A percentile compares a stretch with the other conserved stretches of the same genome.
Evolutionary conservation across 2,797 vertebrate species (phyloP).

Genomic region (Otus scops): DNA sequence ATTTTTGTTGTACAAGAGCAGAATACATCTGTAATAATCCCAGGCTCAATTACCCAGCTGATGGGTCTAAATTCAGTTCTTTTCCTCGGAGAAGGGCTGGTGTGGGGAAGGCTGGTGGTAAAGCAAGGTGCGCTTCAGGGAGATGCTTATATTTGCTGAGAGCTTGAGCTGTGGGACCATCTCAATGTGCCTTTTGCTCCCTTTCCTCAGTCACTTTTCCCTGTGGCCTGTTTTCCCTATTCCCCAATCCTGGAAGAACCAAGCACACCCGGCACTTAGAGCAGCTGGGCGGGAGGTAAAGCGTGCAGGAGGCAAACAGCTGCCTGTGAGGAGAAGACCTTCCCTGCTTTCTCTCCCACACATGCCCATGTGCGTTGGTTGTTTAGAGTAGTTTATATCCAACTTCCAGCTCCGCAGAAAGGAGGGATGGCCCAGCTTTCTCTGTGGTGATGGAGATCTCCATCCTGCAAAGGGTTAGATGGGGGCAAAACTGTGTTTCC

Average conservation of each 20-base stretch:
- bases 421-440: background rate
- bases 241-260: background rate
- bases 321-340: background rate
- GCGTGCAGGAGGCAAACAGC: background rate
- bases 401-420: background rate
- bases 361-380: accelerated
- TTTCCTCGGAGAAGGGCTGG: background rate
- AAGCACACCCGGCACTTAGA: accelerated
- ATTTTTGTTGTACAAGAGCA: background rate
- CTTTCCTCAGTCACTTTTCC: background rate
- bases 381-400: background rate
- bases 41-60: background rate
- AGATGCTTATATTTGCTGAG: background rate
- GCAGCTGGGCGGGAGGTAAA: background rate
- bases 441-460: background rate
- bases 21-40: background rate
- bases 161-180: background rate
- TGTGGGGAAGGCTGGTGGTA: background rate
- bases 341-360: background rate
- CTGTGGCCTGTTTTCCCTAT: background rate
- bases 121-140: background rate
- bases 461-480: background rate
- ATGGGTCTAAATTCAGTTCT: background rate
- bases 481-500: accelerated
- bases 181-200: background rate